phyloP scores from a whole-genome alignment of 2,888 invertebrate species.

The Chaitophorus viminalis region DNA sequence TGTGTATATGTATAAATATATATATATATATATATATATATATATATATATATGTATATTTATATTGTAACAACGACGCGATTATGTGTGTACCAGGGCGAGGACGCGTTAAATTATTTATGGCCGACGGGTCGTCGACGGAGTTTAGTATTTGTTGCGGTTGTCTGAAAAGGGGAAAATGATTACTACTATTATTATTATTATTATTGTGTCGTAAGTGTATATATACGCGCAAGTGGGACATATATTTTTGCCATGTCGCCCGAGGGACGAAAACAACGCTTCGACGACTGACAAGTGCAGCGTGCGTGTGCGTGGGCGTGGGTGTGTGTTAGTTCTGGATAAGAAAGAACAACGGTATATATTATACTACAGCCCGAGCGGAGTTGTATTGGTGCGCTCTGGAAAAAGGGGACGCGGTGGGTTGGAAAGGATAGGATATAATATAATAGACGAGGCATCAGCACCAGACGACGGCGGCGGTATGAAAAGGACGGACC shows the following conservation, averaged over 20 bases:
- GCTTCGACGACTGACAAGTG: background rate
- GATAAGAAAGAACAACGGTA: background rate
- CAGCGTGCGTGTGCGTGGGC: background rate
- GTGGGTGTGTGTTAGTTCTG: background rate
- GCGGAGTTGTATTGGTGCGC: background rate
- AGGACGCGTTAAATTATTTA: conserved; percentile 58
- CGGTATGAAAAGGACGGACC: background rate
- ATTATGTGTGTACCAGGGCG: conserved; percentile 7
- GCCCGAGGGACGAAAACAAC: conserved; percentile 37
- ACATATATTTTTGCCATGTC: conserved; percentile 44
- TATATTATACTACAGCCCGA: too few species aligned
- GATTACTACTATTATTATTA: conserved; percentile 45
- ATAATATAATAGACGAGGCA: conserved; percentile 1
- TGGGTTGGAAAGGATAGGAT: background rate
- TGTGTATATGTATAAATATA: background rate
- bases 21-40: too few species aligned
- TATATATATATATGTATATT: background rate
- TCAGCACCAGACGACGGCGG: background rate
- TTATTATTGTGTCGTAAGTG: conserved; percentile 1
- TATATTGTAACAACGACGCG: background rate
- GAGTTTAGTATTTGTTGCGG: conserved; percentile 46
- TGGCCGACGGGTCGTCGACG: conserved; percentile 25
- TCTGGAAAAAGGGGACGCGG: conserved; percentile 12
- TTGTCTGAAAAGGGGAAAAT: conserved; percentile 56
- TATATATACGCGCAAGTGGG: background rate